A percentile compares a stretch with the other conserved stretches of the same genome.
Evolutionary conservation across 1,140 invertebrate genomes (phyloP).

Genomic region (Halesus radiatus): DNA sequence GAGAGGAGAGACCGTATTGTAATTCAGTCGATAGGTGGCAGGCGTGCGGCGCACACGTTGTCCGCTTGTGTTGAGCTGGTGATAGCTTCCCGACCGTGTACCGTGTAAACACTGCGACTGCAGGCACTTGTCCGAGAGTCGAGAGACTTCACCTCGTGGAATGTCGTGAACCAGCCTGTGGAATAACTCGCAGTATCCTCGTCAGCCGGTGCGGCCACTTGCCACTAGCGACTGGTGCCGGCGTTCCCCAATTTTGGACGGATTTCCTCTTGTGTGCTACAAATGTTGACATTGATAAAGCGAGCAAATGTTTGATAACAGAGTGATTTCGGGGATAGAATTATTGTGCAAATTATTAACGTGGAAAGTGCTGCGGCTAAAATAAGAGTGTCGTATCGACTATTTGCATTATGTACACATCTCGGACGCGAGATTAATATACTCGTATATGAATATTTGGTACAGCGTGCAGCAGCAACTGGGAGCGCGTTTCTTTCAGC

Average conservation of each 20-base stretch:
- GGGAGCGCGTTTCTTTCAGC: neutral
- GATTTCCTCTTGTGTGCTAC: neutral
- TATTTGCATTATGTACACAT: no score
- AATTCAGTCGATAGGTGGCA: conserved; percentile 39
- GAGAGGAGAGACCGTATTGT: neutral
- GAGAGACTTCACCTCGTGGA: conserved; percentile 16
- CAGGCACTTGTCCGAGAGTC: conserved; percentile 18
- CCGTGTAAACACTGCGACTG: conserved; percentile 18
- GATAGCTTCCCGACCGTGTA: neutral
- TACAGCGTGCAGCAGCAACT: neutral
- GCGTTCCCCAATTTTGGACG: neutral
- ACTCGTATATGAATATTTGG: neutral
- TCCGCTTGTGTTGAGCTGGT: neutral
- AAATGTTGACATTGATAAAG: conserved; percentile 19
- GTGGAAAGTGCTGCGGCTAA: neutral
- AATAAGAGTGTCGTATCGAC: no score
- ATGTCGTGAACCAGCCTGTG: conserved; percentile 3
- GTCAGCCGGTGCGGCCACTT: conserved; percentile 18
- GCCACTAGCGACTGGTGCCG: neutral
- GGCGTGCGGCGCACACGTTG: conserved; percentile 27
- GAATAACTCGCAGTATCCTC: neutral
- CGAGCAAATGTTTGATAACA: conserved; percentile 27
- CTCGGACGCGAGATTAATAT: neutral
- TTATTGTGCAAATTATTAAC: neutral
- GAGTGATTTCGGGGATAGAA: neutral